phyloP scores from a whole-genome alignment of 1,140 invertebrate species.

The Pentalonia nigronervosa region DNA sequence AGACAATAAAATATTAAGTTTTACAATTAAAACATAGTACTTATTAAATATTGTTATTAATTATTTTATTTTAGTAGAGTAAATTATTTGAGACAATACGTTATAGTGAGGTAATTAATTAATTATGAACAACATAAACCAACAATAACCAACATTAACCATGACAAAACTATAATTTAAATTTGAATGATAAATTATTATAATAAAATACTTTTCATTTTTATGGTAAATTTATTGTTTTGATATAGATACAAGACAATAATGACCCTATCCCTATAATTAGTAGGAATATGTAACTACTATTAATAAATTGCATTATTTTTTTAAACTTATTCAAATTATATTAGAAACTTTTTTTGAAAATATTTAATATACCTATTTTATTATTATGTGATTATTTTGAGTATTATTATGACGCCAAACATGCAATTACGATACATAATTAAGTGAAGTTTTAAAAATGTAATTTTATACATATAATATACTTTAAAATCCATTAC shows the following conservation, averaged over 20 bases:
- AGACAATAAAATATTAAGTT: not conserved
- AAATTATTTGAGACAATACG: not conserved
- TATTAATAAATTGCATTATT: not conserved
- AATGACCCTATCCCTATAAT: not conserved
- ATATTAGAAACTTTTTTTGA: not conserved
- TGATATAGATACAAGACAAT: not conserved
- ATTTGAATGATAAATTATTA: not conserved
- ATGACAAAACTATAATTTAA: not conserved
- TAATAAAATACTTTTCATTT: not conserved
- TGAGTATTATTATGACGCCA: not conserved
- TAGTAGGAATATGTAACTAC: not conserved
- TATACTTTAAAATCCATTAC: not conserved
- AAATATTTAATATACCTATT: not conserved
- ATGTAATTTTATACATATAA: not conserved
- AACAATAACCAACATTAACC: not conserved
- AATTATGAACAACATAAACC: not conserved
- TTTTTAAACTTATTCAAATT: not conserved
- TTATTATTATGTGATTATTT: not conserved
- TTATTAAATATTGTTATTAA: too few relatives aligned
- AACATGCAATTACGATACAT: not conserved
- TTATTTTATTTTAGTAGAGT: not conserved
- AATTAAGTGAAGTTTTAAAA: not conserved
- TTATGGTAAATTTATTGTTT: not conserved
- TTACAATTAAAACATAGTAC: not conserved
- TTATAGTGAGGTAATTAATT: not conserved